Percentiles rank a stretch among this genome's conserved stretches.
phyloP scores from a whole-genome alignment of 1,140 invertebrate genomes.

The Hormaphis cornu region DNA sequence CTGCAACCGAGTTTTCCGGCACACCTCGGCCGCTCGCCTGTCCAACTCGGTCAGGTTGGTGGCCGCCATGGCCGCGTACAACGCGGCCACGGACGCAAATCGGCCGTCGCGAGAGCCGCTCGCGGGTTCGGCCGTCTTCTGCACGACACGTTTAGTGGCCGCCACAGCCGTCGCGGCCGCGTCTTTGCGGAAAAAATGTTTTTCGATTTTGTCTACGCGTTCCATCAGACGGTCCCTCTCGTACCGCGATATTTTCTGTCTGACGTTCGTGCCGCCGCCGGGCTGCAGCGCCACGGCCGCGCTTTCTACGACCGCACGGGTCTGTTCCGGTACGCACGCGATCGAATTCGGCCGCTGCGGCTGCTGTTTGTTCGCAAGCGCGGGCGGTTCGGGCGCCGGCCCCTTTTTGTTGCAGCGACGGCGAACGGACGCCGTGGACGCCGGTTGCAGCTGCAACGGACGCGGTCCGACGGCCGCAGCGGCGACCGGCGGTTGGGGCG shows the following conservation, averaged over 20 bases:
- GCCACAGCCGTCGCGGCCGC: background rate
- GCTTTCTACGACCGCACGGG: background rate
- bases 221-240: background rate
- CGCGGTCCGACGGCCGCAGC: background rate
- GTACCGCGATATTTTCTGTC: background rate
- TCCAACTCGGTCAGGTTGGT: slow-evolving; percentile 18
- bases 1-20: background rate
- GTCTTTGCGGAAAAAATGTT: background rate
- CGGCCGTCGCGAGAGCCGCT: background rate
- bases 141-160: background rate
- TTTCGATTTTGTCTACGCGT: slow-evolving; percentile 24
- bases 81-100: background rate
- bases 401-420: background rate
- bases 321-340: background rate
- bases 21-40: slow-evolving; percentile 9
- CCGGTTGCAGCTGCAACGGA: background rate
- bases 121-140: background rate
- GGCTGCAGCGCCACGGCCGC: background rate
- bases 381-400: background rate
- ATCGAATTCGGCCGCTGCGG: background rate
- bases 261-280: background rate
- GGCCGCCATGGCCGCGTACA: slow-evolving; percentile 13
- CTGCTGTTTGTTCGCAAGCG: background rate
- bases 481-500: background rate
- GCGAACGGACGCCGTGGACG: background rate